These are phyloP conservation scores for Mohoua ochrocephala DNA, from an alignment of 2,113 vertebrate species.

Conservation along the genomic window DNA sequence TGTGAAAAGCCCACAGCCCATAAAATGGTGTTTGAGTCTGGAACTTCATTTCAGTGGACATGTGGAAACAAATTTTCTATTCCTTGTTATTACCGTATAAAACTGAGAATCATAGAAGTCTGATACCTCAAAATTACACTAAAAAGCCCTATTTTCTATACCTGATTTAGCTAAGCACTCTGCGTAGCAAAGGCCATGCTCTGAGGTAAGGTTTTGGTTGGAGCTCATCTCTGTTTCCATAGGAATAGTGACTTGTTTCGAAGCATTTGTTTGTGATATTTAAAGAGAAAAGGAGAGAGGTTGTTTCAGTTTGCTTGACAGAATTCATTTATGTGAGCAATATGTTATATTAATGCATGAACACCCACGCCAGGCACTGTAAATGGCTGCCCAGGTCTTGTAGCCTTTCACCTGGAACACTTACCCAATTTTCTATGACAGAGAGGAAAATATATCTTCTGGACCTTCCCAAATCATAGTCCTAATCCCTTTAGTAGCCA, in stretches of 20 bases:
- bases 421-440: background rate
- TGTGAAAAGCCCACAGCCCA: background rate
- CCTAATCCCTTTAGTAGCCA: background rate
- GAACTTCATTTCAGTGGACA: background rate
- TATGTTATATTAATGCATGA: background rate
- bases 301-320: slow-evolving; percentile 31
- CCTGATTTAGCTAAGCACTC: background rate
- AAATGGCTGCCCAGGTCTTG: background rate
- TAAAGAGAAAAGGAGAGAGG: background rate
- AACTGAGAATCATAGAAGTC: background rate
- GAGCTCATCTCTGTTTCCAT: slow-evolving; percentile 30
- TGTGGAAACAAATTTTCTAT: background rate
- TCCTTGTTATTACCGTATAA: background rate
- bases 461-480: background rate
- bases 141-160: background rate
- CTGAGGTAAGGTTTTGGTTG: background rate
- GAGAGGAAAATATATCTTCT: background rate
- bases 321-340: slow-evolving; percentile 7
- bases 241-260: slow-evolving; percentile 15
- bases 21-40: background rate
- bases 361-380: background rate
- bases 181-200: background rate
- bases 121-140: background rate
- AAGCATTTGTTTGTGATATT: slow-evolving; percentile 39
- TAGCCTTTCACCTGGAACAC: background rate